Percentiles rank a stretch among this genome's conserved stretches.
phyloP scores from a whole-genome alignment of 2,797 vertebrate species.

The Mormyrus proboscirostris region DNA sequence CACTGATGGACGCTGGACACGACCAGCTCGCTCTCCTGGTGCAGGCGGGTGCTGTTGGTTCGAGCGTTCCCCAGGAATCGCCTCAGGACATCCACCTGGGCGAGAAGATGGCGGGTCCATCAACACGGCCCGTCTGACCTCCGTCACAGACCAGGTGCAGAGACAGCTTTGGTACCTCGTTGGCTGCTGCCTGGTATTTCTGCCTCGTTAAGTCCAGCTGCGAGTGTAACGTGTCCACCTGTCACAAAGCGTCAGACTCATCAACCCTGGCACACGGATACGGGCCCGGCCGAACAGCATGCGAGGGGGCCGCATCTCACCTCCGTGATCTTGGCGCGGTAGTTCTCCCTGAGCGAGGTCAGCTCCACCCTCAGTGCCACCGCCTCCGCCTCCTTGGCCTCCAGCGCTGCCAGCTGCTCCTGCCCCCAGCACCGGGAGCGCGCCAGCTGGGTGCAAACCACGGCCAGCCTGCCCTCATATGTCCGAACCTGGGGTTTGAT shows the following conservation, averaged over 20 bases:
- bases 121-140: background rate
- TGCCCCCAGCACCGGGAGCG: slow-evolving; percentile 56
- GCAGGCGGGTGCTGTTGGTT: slow-evolving; percentile 42
- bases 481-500: slow-evolving; percentile 38
- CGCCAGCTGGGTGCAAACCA: slow-evolving; percentile 49
- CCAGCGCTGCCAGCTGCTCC: slow-evolving; percentile 48
- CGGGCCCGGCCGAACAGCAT: background rate
- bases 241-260: background rate
- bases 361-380: slow-evolving; percentile 61
- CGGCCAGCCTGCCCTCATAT: slow-evolving; percentile 47
- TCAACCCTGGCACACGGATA: background rate
- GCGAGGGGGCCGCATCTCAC: slow-evolving; percentile 30
- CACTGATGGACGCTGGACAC: slow-evolving; percentile 59
- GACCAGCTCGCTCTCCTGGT: slow-evolving; percentile 56
- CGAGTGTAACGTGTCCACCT: slow-evolving; percentile 40
- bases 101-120: background rate
- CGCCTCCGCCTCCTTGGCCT: slow-evolving; percentile 54
- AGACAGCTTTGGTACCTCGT: slow-evolving; percentile 28
- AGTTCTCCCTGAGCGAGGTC: slow-evolving; percentile 54
- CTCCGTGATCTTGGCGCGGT: slow-evolving; percentile 49
- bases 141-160: background rate
- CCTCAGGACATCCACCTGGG: slow-evolving; percentile 45
- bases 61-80: slow-evolving; percentile 33
- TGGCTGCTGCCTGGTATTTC: slow-evolving; percentile 30
- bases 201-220: slow-evolving; percentile 38